phyloP scores from a whole-genome alignment of 2,113 vertebrate species.

The Thamnaconus septentrionalis region DNA sequence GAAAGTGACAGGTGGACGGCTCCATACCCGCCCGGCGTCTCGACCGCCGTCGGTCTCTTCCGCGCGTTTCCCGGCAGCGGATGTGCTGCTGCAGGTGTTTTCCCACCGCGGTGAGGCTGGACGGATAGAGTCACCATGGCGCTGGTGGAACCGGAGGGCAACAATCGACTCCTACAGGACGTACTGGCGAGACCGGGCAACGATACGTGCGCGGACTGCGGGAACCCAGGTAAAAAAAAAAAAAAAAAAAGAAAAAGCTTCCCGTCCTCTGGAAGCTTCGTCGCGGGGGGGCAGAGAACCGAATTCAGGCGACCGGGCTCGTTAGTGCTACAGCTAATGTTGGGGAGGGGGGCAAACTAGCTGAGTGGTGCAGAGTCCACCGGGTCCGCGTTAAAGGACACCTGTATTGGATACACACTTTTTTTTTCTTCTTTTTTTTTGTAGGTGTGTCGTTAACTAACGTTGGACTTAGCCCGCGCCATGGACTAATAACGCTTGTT shows the following conservation, averaged over 20 bases:
- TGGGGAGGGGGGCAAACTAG: background rate
- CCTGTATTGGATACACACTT: background rate
- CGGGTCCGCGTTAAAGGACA: background rate
- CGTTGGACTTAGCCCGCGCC: constrained; percentile 25
- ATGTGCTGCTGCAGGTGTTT: constrained; percentile 40
- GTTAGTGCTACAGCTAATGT: background rate
- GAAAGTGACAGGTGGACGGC: constrained; percentile 45
- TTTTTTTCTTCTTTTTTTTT: too few relatives aligned
- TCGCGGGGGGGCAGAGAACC: too few relatives aligned
- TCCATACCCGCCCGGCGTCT: too few relatives aligned
- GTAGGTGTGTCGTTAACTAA: too few relatives aligned
- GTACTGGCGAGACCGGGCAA: constrained; percentile 63
- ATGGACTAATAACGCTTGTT: constrained; percentile 11
- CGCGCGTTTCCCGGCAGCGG: constrained; percentile 23
- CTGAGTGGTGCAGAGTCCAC: background rate
- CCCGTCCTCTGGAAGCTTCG: background rate
- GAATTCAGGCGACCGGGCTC: too few relatives aligned
- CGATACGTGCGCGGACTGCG: constrained; percentile 71
- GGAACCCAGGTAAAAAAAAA: constrained; percentile 66
- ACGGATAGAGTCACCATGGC: constrained; percentile 60
- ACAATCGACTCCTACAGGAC: constrained; percentile 63
- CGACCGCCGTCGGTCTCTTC: background rate
- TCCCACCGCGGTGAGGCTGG: constrained; percentile 41
- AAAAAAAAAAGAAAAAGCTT: background rate
- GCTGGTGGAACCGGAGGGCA: constrained; percentile 59